Percentiles rank a stretch among this genome's conserved stretches.
Conservation (phyloP, 2,797 vertebrate species). For the Taenioides sp. region DNA sequence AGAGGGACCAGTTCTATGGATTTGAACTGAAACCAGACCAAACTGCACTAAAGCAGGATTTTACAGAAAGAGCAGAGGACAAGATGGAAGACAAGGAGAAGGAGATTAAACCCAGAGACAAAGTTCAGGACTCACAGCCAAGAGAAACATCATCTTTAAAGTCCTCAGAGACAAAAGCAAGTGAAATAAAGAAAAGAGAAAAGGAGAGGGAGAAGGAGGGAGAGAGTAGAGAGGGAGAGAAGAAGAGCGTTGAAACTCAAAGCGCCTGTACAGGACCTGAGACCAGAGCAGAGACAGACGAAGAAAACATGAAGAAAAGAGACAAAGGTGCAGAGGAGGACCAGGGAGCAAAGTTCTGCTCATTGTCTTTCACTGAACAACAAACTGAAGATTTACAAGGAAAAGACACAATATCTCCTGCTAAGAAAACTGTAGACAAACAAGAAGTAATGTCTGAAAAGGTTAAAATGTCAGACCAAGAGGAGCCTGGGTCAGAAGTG, state of each 20-base stretch:
- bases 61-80: neutral
- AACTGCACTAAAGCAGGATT: neutral
- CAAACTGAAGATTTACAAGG: no score
- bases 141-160: neutral
- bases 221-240: neutral
- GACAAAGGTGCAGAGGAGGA: no score
- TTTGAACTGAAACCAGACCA: neutral
- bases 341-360: no score
- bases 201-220: neutral
- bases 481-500: no score
- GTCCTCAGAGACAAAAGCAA: neutral
- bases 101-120: neutral
- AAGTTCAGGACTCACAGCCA: neutral
- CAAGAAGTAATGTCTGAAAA: neutral
- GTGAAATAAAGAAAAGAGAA: constrained; percentile 1
- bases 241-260: neutral
- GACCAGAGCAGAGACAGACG: no score
- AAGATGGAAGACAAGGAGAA: neutral
- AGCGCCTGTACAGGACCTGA: no score
- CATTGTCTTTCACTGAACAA: no score
- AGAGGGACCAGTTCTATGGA: neutral
- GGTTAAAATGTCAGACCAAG: no score
- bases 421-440: neutral
- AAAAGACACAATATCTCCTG: no score
- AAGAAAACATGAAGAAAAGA: no score